phyloP scores from a whole-genome alignment of 2,797 vertebrate genomes.

The Cuniculus paca region DNA sequence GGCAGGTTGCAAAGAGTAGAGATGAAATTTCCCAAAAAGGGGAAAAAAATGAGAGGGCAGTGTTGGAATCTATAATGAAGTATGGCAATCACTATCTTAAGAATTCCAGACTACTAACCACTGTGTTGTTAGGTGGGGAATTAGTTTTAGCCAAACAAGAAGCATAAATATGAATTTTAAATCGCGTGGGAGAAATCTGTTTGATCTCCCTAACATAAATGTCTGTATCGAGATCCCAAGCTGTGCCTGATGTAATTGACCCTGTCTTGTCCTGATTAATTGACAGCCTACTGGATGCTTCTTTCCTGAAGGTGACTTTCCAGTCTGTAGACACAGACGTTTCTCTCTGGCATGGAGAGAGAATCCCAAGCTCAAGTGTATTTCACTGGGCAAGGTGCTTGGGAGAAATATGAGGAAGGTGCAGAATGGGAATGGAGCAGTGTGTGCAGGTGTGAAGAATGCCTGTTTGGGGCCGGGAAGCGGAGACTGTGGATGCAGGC shows the following conservation, averaged over 20 bases:
- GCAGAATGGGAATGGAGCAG: neutral
- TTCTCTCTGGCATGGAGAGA: conserved; percentile 71
- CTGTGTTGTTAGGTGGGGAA: conserved; percentile 26
- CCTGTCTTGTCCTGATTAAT: conserved; percentile 79
- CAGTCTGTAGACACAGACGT: conserved; percentile 75
- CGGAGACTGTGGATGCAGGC: neutral
- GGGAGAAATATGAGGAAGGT: conserved; percentile 50
- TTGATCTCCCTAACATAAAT: conserved; percentile 49
- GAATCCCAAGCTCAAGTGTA: conserved; percentile 73
- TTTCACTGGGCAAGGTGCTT: conserved; percentile 73
- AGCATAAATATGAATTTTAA: conserved; percentile 47
- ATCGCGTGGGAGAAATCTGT: conserved; percentile 46
- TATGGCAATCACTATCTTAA: conserved; percentile 21
- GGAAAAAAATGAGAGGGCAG: neutral
- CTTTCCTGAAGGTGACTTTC: conserved; percentile 80
- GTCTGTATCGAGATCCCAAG: neutral
- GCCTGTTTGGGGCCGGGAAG: conserved; percentile 18
- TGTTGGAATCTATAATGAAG: conserved; percentile 38
- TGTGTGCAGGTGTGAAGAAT: neutral
- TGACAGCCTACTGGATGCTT: conserved; percentile 76
- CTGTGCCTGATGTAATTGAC: conserved; percentile 27
- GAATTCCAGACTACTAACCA: conserved; percentile 42
- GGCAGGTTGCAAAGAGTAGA: conserved; percentile 28
- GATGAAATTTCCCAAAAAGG: neutral
- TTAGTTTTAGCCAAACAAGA: conserved; percentile 58